These are phyloP conservation scores for Acleris sparsana DNA, from an alignment of 2,888 invertebrate genomes.

Conservation along the genomic window DNA sequence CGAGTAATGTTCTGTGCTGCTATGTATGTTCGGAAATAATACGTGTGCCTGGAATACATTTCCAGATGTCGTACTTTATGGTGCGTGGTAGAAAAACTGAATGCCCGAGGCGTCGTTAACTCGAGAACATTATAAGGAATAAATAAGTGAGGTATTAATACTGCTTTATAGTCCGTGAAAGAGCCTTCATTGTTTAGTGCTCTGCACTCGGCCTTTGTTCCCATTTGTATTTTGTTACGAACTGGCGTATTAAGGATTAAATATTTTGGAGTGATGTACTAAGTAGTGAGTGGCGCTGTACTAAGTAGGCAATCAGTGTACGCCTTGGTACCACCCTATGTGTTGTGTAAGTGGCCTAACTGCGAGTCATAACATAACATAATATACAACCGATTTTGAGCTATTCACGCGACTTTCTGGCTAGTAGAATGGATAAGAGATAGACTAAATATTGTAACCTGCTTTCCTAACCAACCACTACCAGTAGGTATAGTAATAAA, in stretches of 20 bases:
- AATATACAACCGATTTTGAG: too few species aligned
- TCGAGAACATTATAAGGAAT: slow-evolving; percentile 80
- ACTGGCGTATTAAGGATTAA: slow-evolving; percentile 58
- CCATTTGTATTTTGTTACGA: slow-evolving; percentile 48
- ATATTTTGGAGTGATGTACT: slow-evolving; percentile 41
- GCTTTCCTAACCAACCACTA: too few species aligned
- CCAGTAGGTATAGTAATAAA: too few species aligned
- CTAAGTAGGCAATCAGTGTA: neutral
- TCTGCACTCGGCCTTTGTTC: slow-evolving; percentile 57
- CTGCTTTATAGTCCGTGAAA: slow-evolving; percentile 79
- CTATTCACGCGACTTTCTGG: too few species aligned
- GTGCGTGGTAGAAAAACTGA: slow-evolving; percentile 74
- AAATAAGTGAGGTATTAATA: slow-evolving; percentile 79
- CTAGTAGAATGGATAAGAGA: too few species aligned
- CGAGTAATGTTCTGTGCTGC: slow-evolving; percentile 59
- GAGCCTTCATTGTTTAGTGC: slow-evolving; percentile 72
- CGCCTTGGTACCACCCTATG: too few species aligned
- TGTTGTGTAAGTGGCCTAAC: too few species aligned
- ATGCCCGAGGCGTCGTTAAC: slow-evolving; percentile 76
- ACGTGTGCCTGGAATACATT: slow-evolving; percentile 56
- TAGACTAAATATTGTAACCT: too few species aligned
- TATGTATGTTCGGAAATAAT: slow-evolving; percentile 65
- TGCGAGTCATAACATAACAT: too few species aligned
- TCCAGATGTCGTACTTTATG: slow-evolving; percentile 76
- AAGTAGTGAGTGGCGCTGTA: neutral